Conservation (phyloP, 2,797 vertebrate species). For the Lacerta viridis region DNA sequence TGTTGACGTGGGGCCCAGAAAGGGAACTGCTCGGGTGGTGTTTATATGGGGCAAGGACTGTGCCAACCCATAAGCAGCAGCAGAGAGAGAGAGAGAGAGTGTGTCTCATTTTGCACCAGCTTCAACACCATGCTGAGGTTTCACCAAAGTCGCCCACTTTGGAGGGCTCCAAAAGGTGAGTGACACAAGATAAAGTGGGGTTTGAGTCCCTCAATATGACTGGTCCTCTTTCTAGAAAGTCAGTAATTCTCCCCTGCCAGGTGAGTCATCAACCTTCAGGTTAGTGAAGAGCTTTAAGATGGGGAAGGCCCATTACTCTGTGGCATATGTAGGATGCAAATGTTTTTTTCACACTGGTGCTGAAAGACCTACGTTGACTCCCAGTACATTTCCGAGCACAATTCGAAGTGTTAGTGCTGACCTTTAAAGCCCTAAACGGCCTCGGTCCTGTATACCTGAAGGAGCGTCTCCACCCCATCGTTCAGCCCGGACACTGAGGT, state of each 20-base stretch:
- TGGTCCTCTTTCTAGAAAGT: neutral
- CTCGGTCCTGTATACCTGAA: too few relatives aligned
- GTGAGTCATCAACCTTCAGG: too few relatives aligned
- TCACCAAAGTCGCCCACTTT: too few relatives aligned
- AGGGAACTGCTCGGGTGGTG: too few relatives aligned
- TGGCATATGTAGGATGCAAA: too few relatives aligned
- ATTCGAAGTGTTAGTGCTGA: too few relatives aligned
- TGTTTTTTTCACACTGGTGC: neutral
- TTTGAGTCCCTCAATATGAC: neutral
- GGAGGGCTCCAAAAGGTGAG: constrained; percentile 11
- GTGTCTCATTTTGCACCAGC: fast-evolving
- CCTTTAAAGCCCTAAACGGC: too few relatives aligned
- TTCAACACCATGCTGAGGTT: neutral
- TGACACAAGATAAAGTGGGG: too few relatives aligned
- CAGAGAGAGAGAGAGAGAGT: neutral
- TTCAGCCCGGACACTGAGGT: too few relatives aligned
- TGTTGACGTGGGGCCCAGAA: neutral
- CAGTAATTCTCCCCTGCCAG: neutral
- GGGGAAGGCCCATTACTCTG: neutral
- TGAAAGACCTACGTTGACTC: too few relatives aligned
- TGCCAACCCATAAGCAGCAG: fast-evolving
- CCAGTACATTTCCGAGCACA: too few relatives aligned
- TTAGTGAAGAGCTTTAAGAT: neutral
- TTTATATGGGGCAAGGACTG: neutral
- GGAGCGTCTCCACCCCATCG: too few relatives aligned